phyloP scores from a whole-genome alignment of 1,140 invertebrate species.

The Cyphomyrmex costatus region DNA sequence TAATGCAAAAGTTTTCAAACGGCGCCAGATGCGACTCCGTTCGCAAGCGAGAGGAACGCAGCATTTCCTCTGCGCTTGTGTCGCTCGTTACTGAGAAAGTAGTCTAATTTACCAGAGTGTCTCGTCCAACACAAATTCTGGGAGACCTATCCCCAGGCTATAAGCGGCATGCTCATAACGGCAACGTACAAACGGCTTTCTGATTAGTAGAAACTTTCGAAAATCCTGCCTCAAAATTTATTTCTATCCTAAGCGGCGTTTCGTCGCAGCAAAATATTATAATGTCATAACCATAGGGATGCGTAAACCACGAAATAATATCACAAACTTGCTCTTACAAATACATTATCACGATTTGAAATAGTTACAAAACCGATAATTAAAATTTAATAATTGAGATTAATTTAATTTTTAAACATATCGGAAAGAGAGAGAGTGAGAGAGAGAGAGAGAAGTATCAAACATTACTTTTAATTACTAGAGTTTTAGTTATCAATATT shows the following conservation, averaged over 20 bases:
- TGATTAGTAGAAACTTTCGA: constrained; percentile 44
- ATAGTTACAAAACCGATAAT: constrained; percentile 2
- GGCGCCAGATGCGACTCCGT: constrained; percentile 46
- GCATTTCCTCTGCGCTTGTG: constrained; percentile 6
- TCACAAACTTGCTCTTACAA: background rate
- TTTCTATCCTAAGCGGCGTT: constrained; percentile 9
- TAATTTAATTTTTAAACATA: constrained; percentile 9
- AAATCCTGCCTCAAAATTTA: constrained; percentile 3
- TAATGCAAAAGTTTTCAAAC: constrained; percentile 59
- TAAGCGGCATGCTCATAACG: background rate
- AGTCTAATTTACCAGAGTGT: constrained; percentile 61
- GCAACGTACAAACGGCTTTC: constrained; percentile 1
- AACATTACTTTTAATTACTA: too few relatives aligned
- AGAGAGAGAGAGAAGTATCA: too few relatives aligned
- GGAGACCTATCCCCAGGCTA: background rate
- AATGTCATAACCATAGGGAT: background rate
- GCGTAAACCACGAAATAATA: background rate
- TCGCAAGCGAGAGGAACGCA: constrained; percentile 33
- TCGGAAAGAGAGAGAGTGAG: too few relatives aligned
- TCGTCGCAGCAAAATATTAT: background rate
- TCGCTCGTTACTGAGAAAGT: constrained; percentile 51
- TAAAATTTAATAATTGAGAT: background rate
- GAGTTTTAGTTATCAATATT: too few relatives aligned
- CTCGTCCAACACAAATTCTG: constrained; percentile 13
- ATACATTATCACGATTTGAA: background rate